These are phyloP conservation scores for Opisthograptis luteolata DNA, from an alignment of 2,888 invertebrate genomes.

Conservation along the genomic window DNA sequence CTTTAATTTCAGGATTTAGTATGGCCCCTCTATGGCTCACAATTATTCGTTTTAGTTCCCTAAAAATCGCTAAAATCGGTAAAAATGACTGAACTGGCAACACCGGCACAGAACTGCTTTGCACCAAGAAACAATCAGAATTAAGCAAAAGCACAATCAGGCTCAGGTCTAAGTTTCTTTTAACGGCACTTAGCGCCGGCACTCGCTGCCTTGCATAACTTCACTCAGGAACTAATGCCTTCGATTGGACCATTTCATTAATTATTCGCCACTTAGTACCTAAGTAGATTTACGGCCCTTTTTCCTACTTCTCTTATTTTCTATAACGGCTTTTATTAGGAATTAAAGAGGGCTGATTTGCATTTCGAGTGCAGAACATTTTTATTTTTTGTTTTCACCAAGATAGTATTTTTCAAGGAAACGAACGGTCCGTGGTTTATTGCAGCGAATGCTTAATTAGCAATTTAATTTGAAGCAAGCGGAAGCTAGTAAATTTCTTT, in stretches of 20 bases:
- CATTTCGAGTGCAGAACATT: conserved; percentile 58
- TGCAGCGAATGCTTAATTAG: conserved; percentile 19
- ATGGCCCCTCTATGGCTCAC: no score
- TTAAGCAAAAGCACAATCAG: conserved; percentile 78
- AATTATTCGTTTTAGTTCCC: no score
- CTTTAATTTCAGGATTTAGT: no score
- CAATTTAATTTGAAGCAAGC: conserved; percentile 19
- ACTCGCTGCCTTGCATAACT: conserved; percentile 66
- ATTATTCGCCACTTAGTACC: conserved; percentile 84
- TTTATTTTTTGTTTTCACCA: conserved; percentile 51
- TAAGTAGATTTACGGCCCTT: conserved; percentile 80
- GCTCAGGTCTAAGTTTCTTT: conserved; percentile 82
- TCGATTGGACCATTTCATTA: conserved; percentile 83
- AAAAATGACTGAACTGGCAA: no score
- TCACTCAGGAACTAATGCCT: conserved; percentile 75
- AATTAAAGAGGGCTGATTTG: conserved; percentile 65
- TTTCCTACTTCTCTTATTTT: conserved; percentile 64
- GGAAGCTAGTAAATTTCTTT: no score
- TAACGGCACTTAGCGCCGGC: conserved; percentile 78
- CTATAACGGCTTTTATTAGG: conserved; percentile 66
- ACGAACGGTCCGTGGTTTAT: conserved; percentile 28
- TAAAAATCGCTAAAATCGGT: no score
- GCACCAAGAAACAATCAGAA: conserved; percentile 80
- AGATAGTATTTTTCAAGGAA: conserved; percentile 41
- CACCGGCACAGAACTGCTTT: conserved; percentile 72